Percentiles rank a stretch among this genome's conserved stretches.
Evolutionary conservation across 2,797 vertebrate species (phyloP).

Genomic region (Oreonectes daqikongensis): DNA sequence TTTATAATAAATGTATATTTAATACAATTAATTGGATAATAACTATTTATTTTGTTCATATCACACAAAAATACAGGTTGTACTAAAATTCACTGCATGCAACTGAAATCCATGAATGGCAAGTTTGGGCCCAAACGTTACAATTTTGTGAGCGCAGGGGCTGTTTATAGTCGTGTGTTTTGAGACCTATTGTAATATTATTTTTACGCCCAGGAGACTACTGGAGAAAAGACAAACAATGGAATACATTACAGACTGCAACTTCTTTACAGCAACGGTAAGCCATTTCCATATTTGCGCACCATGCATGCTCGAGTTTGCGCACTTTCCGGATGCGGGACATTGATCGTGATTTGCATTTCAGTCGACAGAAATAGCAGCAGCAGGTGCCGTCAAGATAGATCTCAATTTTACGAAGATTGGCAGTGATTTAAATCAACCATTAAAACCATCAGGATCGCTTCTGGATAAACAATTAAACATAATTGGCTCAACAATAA

Average conservation of each 20-base stretch:
- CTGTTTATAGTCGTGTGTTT: constrained; percentile 9
- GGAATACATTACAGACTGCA: constrained; percentile 98
- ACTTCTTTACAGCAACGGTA: constrained; percentile 98
- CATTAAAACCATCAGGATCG: neutral
- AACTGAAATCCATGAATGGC: neutral
- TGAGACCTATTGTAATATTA: constrained; percentile 37
- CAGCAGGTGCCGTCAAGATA: constrained; percentile 26
- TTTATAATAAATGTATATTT: neutral
- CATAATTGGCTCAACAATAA: constrained; percentile 6
- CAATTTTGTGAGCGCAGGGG: neutral
- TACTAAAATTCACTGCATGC: neutral
- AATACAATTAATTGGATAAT: neutral
- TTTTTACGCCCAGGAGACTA: constrained; percentile 83
- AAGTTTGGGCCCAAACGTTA: neutral
- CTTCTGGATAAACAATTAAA: constrained; percentile 32
- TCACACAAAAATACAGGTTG: neutral
- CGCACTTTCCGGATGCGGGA: constrained; percentile 14
- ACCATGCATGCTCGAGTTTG: constrained; percentile 17
- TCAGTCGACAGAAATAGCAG: constrained; percentile 16
- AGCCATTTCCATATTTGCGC: constrained; percentile 61
- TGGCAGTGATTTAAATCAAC: constrained; percentile 20
- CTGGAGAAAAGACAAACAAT: constrained; percentile 98
- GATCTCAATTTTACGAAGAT: constrained; percentile 21
- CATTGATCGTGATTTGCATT: constrained; percentile 37
- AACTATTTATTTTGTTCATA: neutral